A percentile compares a stretch with the other conserved stretches of the same genome.
Evolutionary conservation across 2,888 invertebrate species (phyloP).

Genomic region (Philopedon plagiatum): DNA sequence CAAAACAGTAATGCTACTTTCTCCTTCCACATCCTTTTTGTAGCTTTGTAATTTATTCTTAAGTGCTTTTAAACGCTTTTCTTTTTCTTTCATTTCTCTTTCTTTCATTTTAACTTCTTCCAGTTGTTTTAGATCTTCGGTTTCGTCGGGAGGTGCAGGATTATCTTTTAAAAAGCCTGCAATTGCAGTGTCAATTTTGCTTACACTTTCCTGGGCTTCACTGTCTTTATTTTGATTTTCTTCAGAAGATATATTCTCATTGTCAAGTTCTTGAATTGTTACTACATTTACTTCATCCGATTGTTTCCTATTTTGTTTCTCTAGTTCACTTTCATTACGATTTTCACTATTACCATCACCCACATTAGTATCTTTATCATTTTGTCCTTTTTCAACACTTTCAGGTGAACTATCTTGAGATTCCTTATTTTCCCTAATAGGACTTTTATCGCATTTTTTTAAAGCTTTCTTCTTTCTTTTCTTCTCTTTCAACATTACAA

Average conservation of each 20-base stretch:
- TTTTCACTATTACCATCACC: not conserved
- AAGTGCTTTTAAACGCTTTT: constrained; percentile 30
- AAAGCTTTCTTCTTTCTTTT: not conserved
- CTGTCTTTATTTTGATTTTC: not conserved
- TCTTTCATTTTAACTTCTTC: not conserved
- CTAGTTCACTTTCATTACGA: not conserved
- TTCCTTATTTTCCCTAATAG: not conserved
- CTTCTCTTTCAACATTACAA: not conserved
- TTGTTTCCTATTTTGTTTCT: not conserved
- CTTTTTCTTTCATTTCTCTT: constrained; percentile 22
- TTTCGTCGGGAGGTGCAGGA: constrained; percentile 9
- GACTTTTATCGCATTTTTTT: not conserved
- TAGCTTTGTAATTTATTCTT: constrained; percentile 45
- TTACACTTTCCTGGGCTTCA: constrained; percentile 5
- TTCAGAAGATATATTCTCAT: not conserved
- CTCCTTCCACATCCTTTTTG: constrained; percentile 42
- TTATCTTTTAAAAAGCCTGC: constrained; percentile 20
- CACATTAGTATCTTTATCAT: not conserved
- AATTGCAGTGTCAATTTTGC: constrained; percentile 25
- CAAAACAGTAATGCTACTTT: constrained; percentile 33
- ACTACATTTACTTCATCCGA: not conserved
- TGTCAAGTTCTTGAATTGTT: not conserved
- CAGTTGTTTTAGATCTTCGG: constrained; percentile 1
- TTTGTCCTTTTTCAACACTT: not conserved
- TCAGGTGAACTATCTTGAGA: not conserved